Evolutionary conservation across 2,113 vertebrate species (phyloP).

Genomic region (Irena cyanogastra): DNA sequence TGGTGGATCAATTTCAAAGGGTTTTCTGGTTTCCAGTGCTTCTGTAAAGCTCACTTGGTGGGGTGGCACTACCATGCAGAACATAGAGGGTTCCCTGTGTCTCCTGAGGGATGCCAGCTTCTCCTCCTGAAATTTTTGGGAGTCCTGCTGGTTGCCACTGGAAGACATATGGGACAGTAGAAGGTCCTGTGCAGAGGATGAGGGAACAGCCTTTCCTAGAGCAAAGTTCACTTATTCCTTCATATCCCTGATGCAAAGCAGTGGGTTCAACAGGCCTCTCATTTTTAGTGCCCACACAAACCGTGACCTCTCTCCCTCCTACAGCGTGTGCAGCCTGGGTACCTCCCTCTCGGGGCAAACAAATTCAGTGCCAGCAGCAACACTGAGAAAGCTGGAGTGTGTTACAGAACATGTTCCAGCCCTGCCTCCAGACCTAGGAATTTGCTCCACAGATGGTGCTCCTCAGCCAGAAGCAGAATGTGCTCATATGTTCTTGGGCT

Average conservation of each 20-base stretch:
- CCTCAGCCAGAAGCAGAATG: not conserved
- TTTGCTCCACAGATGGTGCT: not conserved
- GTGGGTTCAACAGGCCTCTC: not conserved
- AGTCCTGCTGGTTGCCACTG: not conserved
- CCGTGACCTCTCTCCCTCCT: not conserved
- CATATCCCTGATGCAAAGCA: not conserved
- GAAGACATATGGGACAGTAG: not conserved
- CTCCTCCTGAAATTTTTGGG: not conserved
- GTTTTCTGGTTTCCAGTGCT: not conserved
- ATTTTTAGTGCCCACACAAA: not conserved
- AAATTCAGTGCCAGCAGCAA: not conserved
- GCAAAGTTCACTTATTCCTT: not conserved
- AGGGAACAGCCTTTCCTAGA: not conserved
- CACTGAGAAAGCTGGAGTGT: not conserved
- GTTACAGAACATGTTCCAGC: fast-evolving
- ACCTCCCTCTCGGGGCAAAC: fast-evolving
- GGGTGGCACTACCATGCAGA: not conserved
- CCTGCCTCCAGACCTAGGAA: not conserved
- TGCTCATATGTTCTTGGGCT: fast-evolving
- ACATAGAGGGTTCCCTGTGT: not conserved
- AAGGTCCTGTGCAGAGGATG: not conserved
- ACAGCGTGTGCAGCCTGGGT: not conserved
- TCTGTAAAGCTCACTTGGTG: not conserved
- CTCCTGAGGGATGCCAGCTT: not conserved
- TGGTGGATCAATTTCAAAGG: not conserved